Conservation (phyloP, 2,888 invertebrate genomes). For the Escarpia spicata region DNA sequence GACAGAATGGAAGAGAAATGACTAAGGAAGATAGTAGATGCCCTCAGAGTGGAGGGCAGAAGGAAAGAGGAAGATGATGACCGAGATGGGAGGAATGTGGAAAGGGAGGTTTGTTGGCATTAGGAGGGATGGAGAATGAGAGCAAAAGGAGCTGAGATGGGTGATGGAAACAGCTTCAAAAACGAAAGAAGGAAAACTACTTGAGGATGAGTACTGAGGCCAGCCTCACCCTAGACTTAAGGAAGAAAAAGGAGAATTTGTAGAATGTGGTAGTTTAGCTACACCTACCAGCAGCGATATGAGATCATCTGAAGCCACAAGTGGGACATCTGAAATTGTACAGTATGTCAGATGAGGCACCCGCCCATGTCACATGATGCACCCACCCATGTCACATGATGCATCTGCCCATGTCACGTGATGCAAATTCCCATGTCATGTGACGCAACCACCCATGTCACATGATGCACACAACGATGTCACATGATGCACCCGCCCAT, state of each 20-base stretch:
- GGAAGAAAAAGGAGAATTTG: no score
- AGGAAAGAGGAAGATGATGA: no score
- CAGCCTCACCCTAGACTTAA: not conserved
- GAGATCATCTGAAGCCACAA: not conserved
- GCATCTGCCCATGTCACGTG: not conserved
- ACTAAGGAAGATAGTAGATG: no score
- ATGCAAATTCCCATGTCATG: not conserved
- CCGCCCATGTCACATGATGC: not conserved
- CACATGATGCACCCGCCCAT: not conserved
- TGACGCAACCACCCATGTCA: not conserved
- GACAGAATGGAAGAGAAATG: no score
- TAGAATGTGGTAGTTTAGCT: not conserved
- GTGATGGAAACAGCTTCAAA: no score
- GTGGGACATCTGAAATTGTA: not conserved
- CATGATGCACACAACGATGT: not conserved
- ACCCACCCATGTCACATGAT: not conserved
- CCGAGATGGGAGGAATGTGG: no score
- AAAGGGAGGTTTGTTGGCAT: no score
- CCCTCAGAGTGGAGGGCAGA: no score
- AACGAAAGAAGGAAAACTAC: not conserved
- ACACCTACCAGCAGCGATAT: slow-evolving; percentile 1
- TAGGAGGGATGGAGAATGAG: no score
- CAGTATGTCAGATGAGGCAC: not conserved
- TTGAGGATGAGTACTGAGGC: not conserved
- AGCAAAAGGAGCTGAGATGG: no score